Percentiles rank a stretch among this genome's conserved stretches.
Evolutionary conservation across 2,797 vertebrate genomes (phyloP).

Genomic region (Halcyon leucocephala): DNA sequence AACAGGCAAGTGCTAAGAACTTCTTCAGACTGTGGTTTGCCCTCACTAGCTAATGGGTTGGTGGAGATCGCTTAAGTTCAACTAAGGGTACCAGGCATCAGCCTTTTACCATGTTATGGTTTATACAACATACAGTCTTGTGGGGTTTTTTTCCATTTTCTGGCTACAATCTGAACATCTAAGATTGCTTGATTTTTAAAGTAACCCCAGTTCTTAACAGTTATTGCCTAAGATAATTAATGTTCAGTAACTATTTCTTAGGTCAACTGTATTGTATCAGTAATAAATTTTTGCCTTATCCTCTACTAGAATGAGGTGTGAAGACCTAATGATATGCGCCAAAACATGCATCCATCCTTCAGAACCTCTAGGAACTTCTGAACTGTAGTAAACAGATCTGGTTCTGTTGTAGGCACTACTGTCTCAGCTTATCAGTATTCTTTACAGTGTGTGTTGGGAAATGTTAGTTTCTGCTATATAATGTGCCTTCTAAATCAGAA

Average conservation of each 20-base stretch:
- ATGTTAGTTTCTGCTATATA: background rate
- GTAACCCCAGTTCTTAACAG: conserved; percentile 52
- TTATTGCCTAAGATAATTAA: conserved; percentile 1
- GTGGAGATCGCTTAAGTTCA: background rate
- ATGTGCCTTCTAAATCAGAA: background rate
- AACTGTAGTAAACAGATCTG: background rate
- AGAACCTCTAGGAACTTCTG: background rate
- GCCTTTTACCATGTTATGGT: background rate
- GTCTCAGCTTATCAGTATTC: background rate
- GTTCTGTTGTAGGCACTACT: background rate
- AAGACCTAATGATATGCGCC: background rate
- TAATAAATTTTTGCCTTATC: background rate
- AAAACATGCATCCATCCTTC: background rate
- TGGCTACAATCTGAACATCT: conserved; percentile 28
- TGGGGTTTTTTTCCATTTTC: background rate
- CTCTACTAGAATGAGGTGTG: background rate
- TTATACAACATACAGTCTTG: background rate
- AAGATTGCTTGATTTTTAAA: conserved; percentile 52
- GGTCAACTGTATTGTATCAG: background rate
- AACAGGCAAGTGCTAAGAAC: background rate
- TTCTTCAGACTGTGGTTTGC: background rate
- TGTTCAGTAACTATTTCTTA: conserved; percentile 20
- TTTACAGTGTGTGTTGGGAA: background rate
- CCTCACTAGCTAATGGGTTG: background rate
- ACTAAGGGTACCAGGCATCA: background rate